These are phyloP conservation scores for Metridium senile DNA, from an alignment of 92 coral and sea anemone genomes.

Conservation along the genomic window DNA sequence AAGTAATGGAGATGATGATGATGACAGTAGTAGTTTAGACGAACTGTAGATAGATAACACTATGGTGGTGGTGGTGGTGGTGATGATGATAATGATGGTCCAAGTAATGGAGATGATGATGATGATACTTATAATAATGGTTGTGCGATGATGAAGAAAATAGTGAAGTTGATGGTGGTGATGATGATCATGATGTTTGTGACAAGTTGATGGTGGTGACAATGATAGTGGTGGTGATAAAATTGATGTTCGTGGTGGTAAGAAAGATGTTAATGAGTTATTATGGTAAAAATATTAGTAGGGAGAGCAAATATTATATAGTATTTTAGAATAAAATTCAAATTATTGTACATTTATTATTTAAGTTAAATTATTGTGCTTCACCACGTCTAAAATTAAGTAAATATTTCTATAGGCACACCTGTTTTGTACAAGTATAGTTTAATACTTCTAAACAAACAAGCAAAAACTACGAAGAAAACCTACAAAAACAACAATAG, in stretches of 20 bases:
- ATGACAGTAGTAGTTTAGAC: neutral
- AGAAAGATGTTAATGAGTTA: neutral
- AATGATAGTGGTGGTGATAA: neutral
- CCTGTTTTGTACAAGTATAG: too few species aligned
- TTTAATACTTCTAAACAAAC: too few species aligned
- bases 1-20: neutral
- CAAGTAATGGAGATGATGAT: constrained; percentile 69
- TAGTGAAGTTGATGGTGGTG: constrained; percentile 52
- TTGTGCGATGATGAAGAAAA: too few species aligned
- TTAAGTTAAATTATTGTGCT: too few species aligned
- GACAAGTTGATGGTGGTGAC: neutral
- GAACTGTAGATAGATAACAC: neutral
- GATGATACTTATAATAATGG: constrained; percentile 90
- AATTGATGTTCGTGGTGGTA: constrained; percentile 68
- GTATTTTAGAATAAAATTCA: too few species aligned
- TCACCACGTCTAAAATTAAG: too few species aligned
- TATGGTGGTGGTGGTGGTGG: neutral
- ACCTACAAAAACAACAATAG: too few species aligned
- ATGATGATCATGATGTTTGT: constrained; percentile 42
- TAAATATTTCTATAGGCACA: too few species aligned
- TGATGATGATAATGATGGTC: constrained; percentile 9
- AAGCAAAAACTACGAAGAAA: too few species aligned
- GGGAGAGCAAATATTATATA: too few species aligned
- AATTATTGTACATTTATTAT: too few species aligned
- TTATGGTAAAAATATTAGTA: neutral